phyloP scores from a whole-genome alignment of 2,888 invertebrate species.

The Oscheius myriophilus region DNA sequence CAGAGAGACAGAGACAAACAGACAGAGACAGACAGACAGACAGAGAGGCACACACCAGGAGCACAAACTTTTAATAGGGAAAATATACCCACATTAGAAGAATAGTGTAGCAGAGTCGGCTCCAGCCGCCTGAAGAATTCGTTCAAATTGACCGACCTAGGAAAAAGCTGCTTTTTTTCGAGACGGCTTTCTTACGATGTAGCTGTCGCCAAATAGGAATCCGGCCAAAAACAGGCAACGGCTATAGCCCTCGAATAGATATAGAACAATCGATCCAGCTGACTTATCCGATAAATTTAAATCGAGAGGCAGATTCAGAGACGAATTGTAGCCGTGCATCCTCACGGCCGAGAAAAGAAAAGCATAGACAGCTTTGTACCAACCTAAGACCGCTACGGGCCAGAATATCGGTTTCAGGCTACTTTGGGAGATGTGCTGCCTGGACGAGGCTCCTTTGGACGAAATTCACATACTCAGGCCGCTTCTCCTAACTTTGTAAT shows the following conservation, averaged over 20 bases:
- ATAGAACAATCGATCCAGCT: slow-evolving; percentile 48
- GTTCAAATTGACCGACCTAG: slow-evolving; percentile 11
- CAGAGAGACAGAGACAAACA: slow-evolving; percentile 13
- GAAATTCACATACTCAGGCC: no score
- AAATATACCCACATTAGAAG: no score
- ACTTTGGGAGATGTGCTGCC: no score
- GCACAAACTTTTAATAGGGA: no score
- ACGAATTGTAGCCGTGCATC: slow-evolving; percentile 56
- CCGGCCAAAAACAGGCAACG: no score
- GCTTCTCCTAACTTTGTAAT: no score
- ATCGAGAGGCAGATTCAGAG: slow-evolving; percentile 53
- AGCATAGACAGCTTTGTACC: no score
- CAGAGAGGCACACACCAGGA: background rate
- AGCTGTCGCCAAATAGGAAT: no score
- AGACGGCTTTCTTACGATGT: slow-evolving; percentile 17
- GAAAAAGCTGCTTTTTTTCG: background rate
- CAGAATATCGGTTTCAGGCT: no score
- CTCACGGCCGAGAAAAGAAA: slow-evolving; percentile 50
- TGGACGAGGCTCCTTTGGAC: no score
- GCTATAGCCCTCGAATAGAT: no score
- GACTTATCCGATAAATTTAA: slow-evolving; percentile 53
- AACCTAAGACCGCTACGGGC: no score
- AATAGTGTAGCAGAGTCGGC: background rate
- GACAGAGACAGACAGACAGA: background rate
- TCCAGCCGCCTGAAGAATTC: background rate